phyloP scores from a whole-genome alignment of 2,797 vertebrate species.

The Bovichtus diacanthus region DNA sequence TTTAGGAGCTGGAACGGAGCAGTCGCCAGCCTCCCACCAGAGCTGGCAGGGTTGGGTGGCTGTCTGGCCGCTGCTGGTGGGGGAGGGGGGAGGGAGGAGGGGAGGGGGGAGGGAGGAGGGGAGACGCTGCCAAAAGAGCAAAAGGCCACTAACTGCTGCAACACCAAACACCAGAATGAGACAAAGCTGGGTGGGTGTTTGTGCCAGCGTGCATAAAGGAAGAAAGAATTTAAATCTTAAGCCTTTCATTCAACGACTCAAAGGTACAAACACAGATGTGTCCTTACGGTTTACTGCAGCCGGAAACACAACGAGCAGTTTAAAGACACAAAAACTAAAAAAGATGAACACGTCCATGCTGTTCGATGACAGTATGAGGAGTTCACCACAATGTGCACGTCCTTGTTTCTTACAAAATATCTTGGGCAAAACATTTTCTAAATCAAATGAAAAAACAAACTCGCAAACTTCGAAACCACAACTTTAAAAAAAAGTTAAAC shows the following conservation, averaged over 20 bases:
- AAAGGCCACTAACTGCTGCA: constrained; percentile 73
- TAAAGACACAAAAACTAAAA: background rate
- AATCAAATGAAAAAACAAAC: background rate
- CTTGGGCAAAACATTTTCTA: background rate
- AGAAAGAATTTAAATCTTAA: constrained; percentile 10
- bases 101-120: constrained; percentile 2
- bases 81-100: background rate
- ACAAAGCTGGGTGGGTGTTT: constrained; percentile 42
- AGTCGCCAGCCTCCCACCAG: constrained; percentile 71
- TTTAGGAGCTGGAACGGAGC: constrained; percentile 73
- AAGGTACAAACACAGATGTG: background rate
- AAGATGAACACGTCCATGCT: too few species aligned
- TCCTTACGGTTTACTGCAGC: background rate
- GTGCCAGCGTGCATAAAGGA: constrained; percentile 12
- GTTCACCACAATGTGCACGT: background rate
- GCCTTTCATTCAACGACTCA: constrained; percentile 5
- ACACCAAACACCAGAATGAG: constrained; percentile 54
- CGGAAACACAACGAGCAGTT: background rate
- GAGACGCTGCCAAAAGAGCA: constrained; percentile 66
- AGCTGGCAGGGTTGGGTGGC: constrained; percentile 65
- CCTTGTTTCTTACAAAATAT: background rate
- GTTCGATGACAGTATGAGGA: too few species aligned
- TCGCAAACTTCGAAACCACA: background rate
- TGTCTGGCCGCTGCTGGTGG: constrained; percentile 58
- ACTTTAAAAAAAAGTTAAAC: background rate